phyloP scores from a whole-genome alignment of 2,113 vertebrate species.

The rat (Rattus norvegicus) region DNA sequence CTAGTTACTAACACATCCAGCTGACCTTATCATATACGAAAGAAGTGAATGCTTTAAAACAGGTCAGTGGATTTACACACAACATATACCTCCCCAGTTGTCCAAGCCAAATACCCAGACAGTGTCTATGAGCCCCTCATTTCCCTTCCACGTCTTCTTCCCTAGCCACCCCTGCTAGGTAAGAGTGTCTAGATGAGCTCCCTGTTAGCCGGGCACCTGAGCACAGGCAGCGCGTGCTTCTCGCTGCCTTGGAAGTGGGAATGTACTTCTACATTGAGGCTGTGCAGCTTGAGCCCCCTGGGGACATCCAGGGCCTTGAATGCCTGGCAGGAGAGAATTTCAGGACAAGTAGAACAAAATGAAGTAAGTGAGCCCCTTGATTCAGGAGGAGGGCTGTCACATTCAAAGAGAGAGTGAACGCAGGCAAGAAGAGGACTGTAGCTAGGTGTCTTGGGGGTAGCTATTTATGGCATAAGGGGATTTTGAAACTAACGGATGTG shows the following conservation, averaged over 20 bases:
- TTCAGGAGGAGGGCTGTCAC: background rate
- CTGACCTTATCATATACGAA: background rate
- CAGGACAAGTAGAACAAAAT: background rate
- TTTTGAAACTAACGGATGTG: background rate
- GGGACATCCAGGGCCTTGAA: background rate
- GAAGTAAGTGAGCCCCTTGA: background rate
- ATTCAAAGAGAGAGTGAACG: background rate
- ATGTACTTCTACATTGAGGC: background rate
- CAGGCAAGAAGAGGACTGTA: background rate
- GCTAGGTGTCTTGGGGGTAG: background rate
- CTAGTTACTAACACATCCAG: background rate
- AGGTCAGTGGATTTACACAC: background rate
- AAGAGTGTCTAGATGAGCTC: background rate
- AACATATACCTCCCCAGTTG: background rate
- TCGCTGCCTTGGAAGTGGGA: background rate
- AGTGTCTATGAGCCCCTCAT: constrained; percentile 15
- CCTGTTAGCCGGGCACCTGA: background rate
- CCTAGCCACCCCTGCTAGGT: background rate
- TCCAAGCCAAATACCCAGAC: background rate
- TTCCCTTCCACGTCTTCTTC: background rate
- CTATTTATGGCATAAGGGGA: background rate
- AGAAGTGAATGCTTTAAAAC: background rate
- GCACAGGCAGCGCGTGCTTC: background rate
- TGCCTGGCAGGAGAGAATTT: background rate
- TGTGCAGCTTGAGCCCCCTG: background rate